Evolutionary conservation across 2,797 vertebrate genomes (phyloP).

Genomic region (Cossypha heuglini): DNA sequence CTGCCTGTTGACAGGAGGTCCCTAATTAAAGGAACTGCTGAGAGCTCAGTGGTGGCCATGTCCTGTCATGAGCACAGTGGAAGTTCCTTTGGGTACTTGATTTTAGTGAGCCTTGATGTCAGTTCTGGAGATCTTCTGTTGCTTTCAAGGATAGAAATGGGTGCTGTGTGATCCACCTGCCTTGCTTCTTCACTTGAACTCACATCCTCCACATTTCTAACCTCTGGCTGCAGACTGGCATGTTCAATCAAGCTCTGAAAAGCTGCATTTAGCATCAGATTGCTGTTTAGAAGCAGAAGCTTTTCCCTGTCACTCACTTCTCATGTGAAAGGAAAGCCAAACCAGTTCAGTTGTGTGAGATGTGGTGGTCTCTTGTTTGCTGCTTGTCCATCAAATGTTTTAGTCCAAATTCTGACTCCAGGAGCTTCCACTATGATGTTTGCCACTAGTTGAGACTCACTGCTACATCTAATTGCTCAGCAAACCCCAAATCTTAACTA

Average conservation of each 20-base stretch:
- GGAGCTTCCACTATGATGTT: neutral
- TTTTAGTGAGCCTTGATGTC: neutral
- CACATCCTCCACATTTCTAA: neutral
- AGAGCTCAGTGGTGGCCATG: neutral
- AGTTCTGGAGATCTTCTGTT: neutral
- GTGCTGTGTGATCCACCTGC: neutral
- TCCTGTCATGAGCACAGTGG: neutral
- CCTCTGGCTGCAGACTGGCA: neutral
- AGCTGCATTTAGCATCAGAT: neutral
- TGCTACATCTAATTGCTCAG: neutral
- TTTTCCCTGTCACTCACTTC: neutral
- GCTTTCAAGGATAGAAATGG: neutral
- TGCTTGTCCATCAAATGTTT: neutral
- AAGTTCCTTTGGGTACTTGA: neutral
- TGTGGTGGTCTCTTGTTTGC: neutral
- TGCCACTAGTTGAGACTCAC: neutral
- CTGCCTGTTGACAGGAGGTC: neutral
- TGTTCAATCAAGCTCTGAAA: neutral
- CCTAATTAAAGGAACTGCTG: neutral
- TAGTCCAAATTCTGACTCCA: neutral
- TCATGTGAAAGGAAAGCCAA: neutral
- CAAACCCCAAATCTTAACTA: neutral
- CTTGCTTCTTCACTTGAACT: neutral
- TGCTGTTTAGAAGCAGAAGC: neutral
- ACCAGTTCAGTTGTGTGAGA: neutral